A percentile compares a stretch with the other conserved stretches of the same genome.
Conservation (phyloP, 2,888 invertebrate genomes). For the Beris morrisii region DNA sequence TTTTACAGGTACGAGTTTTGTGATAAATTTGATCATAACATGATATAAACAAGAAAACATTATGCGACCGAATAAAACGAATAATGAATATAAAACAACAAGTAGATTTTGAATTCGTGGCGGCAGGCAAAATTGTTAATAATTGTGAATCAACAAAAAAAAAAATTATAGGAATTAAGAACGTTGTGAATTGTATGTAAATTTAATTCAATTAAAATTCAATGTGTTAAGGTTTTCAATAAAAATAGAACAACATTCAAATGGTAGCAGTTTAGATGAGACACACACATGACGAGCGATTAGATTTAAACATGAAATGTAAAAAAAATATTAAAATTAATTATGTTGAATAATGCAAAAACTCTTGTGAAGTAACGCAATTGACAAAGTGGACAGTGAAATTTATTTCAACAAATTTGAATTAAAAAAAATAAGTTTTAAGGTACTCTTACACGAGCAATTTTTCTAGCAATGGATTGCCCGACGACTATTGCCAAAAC, state of each 20-base stretch:
- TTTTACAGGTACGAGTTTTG: not conserved
- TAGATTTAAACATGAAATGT: slow-evolving; percentile 28
- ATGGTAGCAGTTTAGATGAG: slow-evolving; percentile 29
- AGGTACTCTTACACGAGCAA: too few relatives aligned
- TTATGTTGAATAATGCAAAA: not conserved
- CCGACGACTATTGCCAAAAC: too few relatives aligned
- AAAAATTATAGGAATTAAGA: slow-evolving; percentile 1
- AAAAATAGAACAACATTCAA: slow-evolving; percentile 27
- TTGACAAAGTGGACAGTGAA: slow-evolving; percentile 1
- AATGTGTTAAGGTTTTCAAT: slow-evolving; percentile 16
- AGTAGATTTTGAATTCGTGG: not conserved
- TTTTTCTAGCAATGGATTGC: too few relatives aligned
- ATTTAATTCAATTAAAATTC: not conserved
- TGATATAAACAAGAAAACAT: slow-evolving; percentile 9
- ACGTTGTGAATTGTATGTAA: too few relatives aligned
- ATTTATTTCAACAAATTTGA: too few relatives aligned
- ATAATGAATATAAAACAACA: not conserved
- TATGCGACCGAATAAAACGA: not conserved
- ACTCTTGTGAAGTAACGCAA: not conserved
- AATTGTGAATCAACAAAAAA: not conserved
- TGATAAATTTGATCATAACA: slow-evolving; percentile 5
- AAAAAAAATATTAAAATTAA: slow-evolving; percentile 22
- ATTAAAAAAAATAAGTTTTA: too few relatives aligned
- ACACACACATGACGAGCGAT: slow-evolving; percentile 28
- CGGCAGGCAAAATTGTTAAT: slow-evolving; percentile 4